Evolutionary conservation across 2,113 vertebrate species (phyloP).

Genomic region (Megaceryle maxima): DNA sequence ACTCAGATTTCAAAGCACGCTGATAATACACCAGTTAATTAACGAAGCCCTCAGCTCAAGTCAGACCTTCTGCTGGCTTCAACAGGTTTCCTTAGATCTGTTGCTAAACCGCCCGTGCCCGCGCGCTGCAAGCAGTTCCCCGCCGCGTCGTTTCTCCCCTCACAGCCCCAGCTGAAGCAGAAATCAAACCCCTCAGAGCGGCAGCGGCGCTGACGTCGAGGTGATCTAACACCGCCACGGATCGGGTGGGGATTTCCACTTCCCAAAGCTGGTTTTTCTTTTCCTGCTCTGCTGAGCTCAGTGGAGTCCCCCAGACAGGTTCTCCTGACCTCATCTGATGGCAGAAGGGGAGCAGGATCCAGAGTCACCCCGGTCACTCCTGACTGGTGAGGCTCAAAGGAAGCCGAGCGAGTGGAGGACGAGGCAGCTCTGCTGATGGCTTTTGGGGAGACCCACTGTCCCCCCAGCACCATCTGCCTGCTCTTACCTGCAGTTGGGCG

Average conservation of each 20-base stretch:
- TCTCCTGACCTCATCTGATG: background rate
- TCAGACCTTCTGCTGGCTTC: rapidly evolving
- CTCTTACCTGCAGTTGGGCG: slow-evolving; percentile 36
- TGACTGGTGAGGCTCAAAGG: background rate
- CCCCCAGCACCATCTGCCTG: background rate
- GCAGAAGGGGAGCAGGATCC: background rate
- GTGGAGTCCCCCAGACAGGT: rapidly evolving
- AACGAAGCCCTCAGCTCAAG: background rate
- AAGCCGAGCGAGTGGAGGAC: background rate
- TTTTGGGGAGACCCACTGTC: rapidly evolving
- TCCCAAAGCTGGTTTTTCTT: background rate
- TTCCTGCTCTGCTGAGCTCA: background rate
- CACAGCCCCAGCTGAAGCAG: background rate
- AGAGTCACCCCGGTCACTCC: rapidly evolving
- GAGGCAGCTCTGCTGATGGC: rapidly evolving
- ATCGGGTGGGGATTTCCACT: background rate
- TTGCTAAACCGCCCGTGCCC: background rate
- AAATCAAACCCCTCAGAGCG: background rate
- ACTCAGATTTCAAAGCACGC: background rate
- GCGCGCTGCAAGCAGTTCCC: background rate
- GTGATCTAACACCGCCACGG: rapidly evolving
- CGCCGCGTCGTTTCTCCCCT: rapidly evolving
- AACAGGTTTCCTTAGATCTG: background rate
- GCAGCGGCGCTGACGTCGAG: rapidly evolving
- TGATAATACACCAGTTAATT: rapidly evolving